Base-by-base conservation (phyloP, 2,888 invertebrate species). In the Sphaeridia pumilis region DNA sequence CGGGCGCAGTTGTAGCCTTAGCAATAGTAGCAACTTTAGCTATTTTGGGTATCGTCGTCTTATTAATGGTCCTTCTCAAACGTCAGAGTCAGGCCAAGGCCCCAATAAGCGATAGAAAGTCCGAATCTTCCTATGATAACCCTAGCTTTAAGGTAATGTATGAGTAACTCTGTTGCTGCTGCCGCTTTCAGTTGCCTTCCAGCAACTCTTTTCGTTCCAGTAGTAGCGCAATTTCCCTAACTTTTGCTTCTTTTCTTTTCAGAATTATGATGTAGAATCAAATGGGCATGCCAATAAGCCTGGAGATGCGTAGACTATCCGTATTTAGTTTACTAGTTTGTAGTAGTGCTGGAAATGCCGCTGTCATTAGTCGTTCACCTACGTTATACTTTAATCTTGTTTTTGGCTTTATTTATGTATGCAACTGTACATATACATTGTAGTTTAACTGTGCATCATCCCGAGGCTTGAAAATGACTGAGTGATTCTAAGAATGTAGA, bases 111-210 rank as follows among this genome's bases (percentile, higher is more conserved):
- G 80, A 87, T 45, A 79, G 78, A 35, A 86, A 87, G 69, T 82
- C 79, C 63, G 86, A 87, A 53, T 85, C 87, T n/a, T 86, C 87
- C 42, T 89, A 89, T 69, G 89, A 90, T 71, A 90, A 89, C 74
- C 89, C 89, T 43, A 87, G 88, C 67, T 90, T 89, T 76, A 90
- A 90, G 79, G 85, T 89, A 70, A 36, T 46, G 31, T 34, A 21
- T 28, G 26, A 46, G 27, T 46, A 17, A 7, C 28, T 27, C 17
- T 31, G n/a, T 46, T 3, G 10, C 7, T 12, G n/a, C 10, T 28
- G 26, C 12, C 14, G n/a, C 28, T 20, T 46, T 26, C 24, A 44
- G 5, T 44, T 24, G 24, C 5, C 17, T 24, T n/a, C 4, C 10
- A 41, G 10, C 17, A 20, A 7, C 41, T 10, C 41, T 34, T n/a